Percentiles rank a stretch among this genome's conserved stretches.
phyloP scores from a whole-genome alignment of 2,113 vertebrate species.

The Sialia sialis region DNA sequence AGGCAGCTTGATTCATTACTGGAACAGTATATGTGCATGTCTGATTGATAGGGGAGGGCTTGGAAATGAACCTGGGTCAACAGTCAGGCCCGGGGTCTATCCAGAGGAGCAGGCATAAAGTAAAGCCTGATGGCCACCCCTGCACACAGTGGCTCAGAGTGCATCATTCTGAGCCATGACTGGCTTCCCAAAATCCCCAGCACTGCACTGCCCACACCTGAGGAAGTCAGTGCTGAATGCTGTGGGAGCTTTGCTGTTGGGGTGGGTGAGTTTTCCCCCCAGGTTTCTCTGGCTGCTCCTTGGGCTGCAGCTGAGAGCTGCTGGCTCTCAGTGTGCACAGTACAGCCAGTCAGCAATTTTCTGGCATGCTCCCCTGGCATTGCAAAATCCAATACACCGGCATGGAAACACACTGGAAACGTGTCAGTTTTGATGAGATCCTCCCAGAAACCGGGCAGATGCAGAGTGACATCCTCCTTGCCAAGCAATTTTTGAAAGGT shows the following conservation, averaged over 20 bases:
- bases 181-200: neutral
- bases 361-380: neutral
- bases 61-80: neutral
- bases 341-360: neutral
- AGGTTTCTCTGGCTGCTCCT: neutral
- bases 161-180: neutral
- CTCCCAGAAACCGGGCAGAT: neutral
- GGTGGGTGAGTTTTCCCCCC: neutral
- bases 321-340: neutral
- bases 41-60: slow-evolving; percentile 10
- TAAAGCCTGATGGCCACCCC: neutral
- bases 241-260: accelerated
- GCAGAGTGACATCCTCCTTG: neutral
- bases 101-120: neutral
- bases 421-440: neutral
- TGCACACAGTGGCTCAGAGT: neutral
- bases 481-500: neutral
- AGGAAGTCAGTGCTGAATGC: neutral
- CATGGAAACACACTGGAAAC: neutral
- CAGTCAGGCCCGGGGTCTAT: neutral
- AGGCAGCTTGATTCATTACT: slow-evolving; percentile 21
- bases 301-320: neutral
- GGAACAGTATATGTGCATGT: neutral
- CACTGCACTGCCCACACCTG: accelerated
- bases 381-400: neutral